Base-by-base conservation (phyloP, 2,797 vertebrate genomes). In the Manis crassicaudata region DNA sequence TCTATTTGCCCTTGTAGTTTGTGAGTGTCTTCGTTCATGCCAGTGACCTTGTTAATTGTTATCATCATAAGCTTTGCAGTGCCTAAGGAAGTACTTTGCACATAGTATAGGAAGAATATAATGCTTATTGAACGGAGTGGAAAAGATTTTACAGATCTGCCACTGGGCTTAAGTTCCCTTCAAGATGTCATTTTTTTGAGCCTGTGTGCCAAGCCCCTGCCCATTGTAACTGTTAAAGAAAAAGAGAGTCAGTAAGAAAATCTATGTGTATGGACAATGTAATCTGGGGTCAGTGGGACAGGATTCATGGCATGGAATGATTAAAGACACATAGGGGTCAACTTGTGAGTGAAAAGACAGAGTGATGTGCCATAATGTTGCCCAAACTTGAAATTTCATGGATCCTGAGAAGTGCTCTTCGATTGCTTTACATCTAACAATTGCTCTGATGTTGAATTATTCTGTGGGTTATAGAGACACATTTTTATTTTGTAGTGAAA, bases 381-480 rank as follows among this genome's bases (percentile, higher is more conserved):
- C 35, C 52, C 65, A 60, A 54, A 52, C 27, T 62, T 68, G 40
- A 29, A 60, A 82, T 88, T 86, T 76, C 7, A 13, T 65, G 43
- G 40, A 72, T 83, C 13, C 17, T 32, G 10, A 91, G 35, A 87
- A 46, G 12, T 52, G 17, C 65, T 85, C 21, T 90, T 92, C 80
- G 86, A 7, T 79, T 93, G 25, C 6, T 73, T 92, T 68, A 62
- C 14, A 86, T 72, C 11, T 23, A 16, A 27, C 40, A 80, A 2
- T 87, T 92, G 10, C 29, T 88, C 20, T 92, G 29, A 54, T 94
- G 20, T 82, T 92, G 32, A 72, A 63, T 94, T 76, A 62, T 23
- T 76, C 54, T 70, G n/a, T 40, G 1, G 58, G 65, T 72, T 86
- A 60, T n/a, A 76, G 86, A 70, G 52, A 37, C 27, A 82, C 58